Conservation (phyloP, 2,797 vertebrate species). For the Philypnodon macrostomus region DNA sequence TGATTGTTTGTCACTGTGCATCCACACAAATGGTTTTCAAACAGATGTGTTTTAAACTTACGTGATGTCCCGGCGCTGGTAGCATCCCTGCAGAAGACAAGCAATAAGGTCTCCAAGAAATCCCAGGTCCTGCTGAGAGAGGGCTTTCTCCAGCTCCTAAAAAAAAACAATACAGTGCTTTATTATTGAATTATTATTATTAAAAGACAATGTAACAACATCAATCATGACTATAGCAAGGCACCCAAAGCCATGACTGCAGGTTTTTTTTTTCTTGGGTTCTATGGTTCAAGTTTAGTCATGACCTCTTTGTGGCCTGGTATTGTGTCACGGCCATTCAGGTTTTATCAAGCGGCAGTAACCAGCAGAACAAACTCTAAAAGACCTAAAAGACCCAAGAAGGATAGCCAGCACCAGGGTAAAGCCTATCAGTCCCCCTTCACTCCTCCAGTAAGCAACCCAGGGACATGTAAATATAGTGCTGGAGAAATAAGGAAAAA, state of each 20-base stretch:
- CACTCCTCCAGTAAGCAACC: too few species aligned
- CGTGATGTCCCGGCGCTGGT: slow-evolving; percentile 96
- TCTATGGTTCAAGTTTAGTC: slow-evolving; percentile 74
- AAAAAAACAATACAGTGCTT: slow-evolving; percentile 20
- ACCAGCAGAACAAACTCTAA: too few species aligned
- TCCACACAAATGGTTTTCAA: too few species aligned
- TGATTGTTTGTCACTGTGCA: too few species aligned
- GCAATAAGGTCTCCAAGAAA: slow-evolving; percentile 93
- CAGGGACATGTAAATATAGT: too few species aligned
- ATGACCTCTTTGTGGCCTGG: slow-evolving; percentile 61
- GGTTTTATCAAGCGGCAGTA: slow-evolving; percentile 78
- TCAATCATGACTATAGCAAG: not conserved
- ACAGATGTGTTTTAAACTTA: slow-evolving; percentile 70
- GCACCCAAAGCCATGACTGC: too few species aligned
- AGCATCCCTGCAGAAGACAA: slow-evolving; percentile 95
- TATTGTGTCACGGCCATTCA: slow-evolving; percentile 71
- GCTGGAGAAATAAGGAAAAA: too few species aligned
- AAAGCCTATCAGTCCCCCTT: too few species aligned
- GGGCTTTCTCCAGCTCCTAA: slow-evolving; percentile 94
- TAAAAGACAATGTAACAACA: too few species aligned
- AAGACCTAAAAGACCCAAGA: too few species aligned
- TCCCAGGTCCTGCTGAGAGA: slow-evolving; percentile 87
- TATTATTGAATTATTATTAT: too few species aligned
- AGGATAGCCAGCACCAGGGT: too few species aligned
- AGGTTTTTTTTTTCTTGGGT: slow-evolving; percentile 54